These are phyloP conservation scores for Scomberomorus guttatus DNA, from an alignment of 2,797 vertebrate genomes.

Conservation along the genomic window DNA sequence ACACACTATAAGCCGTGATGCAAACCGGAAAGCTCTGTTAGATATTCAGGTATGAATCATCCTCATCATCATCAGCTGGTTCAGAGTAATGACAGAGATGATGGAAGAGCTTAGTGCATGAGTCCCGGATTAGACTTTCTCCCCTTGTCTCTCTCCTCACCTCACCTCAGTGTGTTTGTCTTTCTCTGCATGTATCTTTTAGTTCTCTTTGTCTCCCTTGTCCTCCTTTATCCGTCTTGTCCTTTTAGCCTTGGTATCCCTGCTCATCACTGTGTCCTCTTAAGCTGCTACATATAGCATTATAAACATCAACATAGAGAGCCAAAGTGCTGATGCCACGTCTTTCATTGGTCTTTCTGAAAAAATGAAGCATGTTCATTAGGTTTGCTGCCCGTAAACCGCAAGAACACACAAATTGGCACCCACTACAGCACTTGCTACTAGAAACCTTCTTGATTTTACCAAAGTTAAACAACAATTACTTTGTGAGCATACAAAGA, in stretches of 20 bases:
- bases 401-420: no score
- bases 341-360: no score
- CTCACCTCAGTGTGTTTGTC: constrained; percentile 26
- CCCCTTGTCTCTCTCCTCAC: constrained; percentile 23
- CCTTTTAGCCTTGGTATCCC: not conserved
- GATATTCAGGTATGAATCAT: constrained; percentile 67
- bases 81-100: constrained; percentile 63
- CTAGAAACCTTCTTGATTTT: no score
- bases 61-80: constrained; percentile 63
- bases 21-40: constrained; percentile 62
- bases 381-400: no score
- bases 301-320: not conserved
- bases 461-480: no score
- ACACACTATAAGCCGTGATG: constrained; percentile 46
- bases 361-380: no score
- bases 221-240: not conserved
- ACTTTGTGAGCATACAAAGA: no score
- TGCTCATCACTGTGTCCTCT: not conserved
- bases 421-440: no score
- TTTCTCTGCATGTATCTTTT: constrained; percentile 22
- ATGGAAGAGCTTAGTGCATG: constrained; percentile 59
- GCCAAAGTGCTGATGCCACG: not conserved
- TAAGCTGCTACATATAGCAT: not conserved
- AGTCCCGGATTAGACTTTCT: constrained; percentile 59
- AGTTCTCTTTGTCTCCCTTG: constrained; percentile 1